phyloP scores from a whole-genome alignment of 2,113 vertebrate genomes.

The Capreolus pygargus region DNA sequence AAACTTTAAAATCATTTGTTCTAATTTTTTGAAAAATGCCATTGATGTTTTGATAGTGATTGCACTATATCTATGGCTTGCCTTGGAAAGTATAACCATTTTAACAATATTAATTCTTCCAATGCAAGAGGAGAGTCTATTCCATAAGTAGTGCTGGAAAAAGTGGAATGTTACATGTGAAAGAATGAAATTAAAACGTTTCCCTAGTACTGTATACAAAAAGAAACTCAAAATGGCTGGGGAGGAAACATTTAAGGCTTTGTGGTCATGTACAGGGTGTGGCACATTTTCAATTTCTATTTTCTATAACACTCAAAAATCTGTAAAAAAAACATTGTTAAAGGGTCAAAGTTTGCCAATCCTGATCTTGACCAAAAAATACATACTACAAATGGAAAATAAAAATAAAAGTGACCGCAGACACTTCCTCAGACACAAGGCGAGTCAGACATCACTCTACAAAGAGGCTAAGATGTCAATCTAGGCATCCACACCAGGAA shows the following conservation, averaged over 20 bases:
- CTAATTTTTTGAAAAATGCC: not conserved
- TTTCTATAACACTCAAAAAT: not conserved
- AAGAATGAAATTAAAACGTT: not conserved
- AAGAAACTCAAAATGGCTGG: not conserved
- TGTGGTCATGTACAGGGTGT: fast-evolving
- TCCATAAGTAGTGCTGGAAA: not conserved
- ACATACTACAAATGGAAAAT: fast-evolving
- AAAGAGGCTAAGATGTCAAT: fast-evolving
- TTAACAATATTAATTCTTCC: not conserved
- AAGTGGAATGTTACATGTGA: not conserved
- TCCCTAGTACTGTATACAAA: not conserved
- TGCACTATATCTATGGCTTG: not conserved
- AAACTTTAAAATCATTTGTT: not conserved
- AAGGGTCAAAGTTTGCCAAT: not conserved
- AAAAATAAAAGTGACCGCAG: not conserved
- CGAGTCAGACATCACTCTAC: fast-evolving
- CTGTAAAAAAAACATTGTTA: fast-evolving
- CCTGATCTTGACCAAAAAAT: not conserved
- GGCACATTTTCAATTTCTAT: not conserved
- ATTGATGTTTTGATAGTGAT: not conserved
- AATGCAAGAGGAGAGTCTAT: not conserved
- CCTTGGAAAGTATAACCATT: fast-evolving
- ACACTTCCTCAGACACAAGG: not conserved
- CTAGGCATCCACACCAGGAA: fast-evolving
- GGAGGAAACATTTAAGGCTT: fast-evolving